Evolutionary conservation across 2,888 invertebrate species (phyloP), one percentile per base, ranked within the genome.

Genomic region (Patella caerulea): DNA sequence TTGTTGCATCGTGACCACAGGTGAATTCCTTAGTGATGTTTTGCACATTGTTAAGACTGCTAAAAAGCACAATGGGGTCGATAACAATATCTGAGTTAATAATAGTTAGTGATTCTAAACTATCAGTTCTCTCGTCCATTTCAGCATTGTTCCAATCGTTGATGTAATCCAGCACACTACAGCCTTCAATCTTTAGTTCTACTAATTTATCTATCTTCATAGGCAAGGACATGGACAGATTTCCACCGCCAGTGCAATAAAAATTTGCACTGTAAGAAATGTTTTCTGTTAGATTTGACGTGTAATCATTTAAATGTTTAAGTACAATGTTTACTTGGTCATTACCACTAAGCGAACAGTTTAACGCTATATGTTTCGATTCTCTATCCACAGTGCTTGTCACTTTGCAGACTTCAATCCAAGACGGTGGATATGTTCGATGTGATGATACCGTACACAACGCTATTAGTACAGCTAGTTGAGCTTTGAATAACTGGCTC

Each of bases 1-100:
- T 77, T 0, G 83, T 83, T 55, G 77, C 75, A 2, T 83, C 83
- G n/a, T 83, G 83, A 15, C 82, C 81, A 75, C 84, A 86, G 65
- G 83, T 78, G 53, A 78, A 84, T 14, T 81, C 81, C 24, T 83
- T 77, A 0, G 77, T 69, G 1, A 83, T 75, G 5, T 81, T 56
- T 19, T 77, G 73, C 7, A 82, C 75, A 24, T 77, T 79, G 11
- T 34, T 59, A 11, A 79, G 24, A 65, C 65, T 65, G 11, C 19
- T 65, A 65, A 65, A 65, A 24, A 65, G 15, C 1, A 19, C 65
- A 65, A 19, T 65, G 14, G 24, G 19, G 65, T 65, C 65, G 24
- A 65, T 65, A 11, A 65, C 24, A 65, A 24, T 24, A 2, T 19
- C 24, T 24, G 65, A 65, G 65, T 65, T 14, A 19, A 65, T 24